Conservation (phyloP, 2,888 invertebrate species). For the Calameuta filiformis region DNA sequence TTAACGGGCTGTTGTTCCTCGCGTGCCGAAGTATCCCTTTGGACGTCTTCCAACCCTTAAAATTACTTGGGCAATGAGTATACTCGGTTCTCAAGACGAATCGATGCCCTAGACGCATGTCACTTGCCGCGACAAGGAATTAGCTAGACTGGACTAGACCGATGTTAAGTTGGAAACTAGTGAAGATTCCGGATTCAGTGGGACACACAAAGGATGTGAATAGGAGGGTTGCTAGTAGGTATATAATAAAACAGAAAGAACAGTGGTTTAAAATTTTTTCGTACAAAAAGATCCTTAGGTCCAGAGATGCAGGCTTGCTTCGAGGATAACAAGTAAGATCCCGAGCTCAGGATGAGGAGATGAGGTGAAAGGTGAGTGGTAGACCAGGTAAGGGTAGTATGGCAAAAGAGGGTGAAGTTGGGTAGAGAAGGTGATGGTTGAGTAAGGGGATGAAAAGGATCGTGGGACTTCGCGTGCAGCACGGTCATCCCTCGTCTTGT, state of each 20-base stretch:
- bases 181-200: not conserved
- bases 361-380: not conserved
- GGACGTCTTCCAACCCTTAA: slow-evolving; percentile 27
- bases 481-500: slow-evolving; percentile 62
- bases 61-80: slow-evolving; percentile 18
- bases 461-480: slow-evolving; percentile 58
- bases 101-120: not conserved
- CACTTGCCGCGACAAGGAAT: not conserved
- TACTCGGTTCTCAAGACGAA: slow-evolving; percentile 20
- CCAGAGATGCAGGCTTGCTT: not conserved
- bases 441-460: slow-evolving; percentile 37
- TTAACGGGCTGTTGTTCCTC: slow-evolving; percentile 48
- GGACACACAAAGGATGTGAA: not conserved
- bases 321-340: not conserved
- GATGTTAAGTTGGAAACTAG: not conserved
- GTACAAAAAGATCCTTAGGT: not conserved
- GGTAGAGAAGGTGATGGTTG: slow-evolving; percentile 5
- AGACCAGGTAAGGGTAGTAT: not conserved
- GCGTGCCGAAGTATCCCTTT: slow-evolving; percentile 42
- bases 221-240: not conserved
- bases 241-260: not conserved
- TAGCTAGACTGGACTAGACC: too few species aligned
- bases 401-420: not conserved
- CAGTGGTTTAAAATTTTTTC: not conserved
- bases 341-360: not conserved